phyloP scores from a whole-genome alignment of 2,113 vertebrate species.

The Terrapene triunguis region DNA sequence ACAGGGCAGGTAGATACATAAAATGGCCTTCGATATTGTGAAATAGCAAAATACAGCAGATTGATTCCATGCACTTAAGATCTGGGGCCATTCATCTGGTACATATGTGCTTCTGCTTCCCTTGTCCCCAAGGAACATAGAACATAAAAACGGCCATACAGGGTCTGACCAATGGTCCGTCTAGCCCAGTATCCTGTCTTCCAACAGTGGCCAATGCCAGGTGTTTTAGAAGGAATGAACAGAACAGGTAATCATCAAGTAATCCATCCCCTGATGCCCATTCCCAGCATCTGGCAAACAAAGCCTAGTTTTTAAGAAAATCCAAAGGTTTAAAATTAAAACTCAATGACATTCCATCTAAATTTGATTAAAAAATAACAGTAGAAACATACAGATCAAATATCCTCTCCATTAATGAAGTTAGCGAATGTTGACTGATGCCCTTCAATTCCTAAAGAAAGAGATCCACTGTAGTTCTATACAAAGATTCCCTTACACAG shows the following conservation, averaged over 20 bases:
- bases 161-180: no score
- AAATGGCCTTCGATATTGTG: not conserved
- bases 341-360: not conserved
- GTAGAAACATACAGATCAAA: not conserved
- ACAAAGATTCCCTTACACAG: not conserved
- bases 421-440: not conserved
- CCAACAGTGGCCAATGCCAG: no score
- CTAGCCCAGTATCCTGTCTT: no score
- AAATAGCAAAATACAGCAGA: not conserved
- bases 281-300: no score
- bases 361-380: not conserved
- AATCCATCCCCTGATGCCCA: no score
- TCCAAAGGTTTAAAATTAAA: not conserved
- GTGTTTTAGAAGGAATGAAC: no score
- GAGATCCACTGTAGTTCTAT: not conserved
- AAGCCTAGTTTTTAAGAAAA: not conserved
- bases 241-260: no score
- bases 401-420: not conserved
- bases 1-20: not conserved
- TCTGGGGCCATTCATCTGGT: not conserved
- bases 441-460: not conserved
- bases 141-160: no score
- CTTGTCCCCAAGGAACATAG: not conserved
- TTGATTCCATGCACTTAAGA: not conserved
- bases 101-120: not conserved